Conservation (phyloP, 1,140 invertebrate genomes). For the Saccostrea echinata region DNA sequence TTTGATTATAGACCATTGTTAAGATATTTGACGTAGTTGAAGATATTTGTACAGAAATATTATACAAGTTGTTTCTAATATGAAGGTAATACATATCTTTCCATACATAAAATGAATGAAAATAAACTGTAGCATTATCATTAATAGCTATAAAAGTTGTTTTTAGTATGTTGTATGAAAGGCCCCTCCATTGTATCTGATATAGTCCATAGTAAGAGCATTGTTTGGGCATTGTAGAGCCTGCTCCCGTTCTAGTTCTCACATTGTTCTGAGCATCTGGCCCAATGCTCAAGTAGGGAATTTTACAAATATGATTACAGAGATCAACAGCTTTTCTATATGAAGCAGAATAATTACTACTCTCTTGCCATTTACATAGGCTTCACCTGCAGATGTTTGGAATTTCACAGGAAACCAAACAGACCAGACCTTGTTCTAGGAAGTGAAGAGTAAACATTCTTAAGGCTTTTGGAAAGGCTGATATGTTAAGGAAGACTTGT, state of each 20-base stretch:
- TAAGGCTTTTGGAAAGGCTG: neutral
- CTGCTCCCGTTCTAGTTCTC: neutral
- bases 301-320: slow-evolving; percentile 33
- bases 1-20: neutral
- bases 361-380: neutral
- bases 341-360: slow-evolving; percentile 34
- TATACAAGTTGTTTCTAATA: too few relatives aligned
- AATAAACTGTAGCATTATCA: neutral
- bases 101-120: too few relatives aligned
- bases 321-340: slow-evolving; percentile 3
- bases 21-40: too few relatives aligned
- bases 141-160: neutral
- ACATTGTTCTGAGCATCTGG: slow-evolving; percentile 21
- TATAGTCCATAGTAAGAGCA: neutral
- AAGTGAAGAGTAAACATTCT: neutral
- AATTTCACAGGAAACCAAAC: slow-evolving; percentile 12
- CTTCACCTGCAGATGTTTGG: slow-evolving; percentile 36
- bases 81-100: too few relatives aligned
- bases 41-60: too few relatives aligned
- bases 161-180: neutral
- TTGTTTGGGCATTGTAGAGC: neutral
- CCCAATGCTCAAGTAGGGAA: slow-evolving; percentile 4
- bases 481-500: slow-evolving; percentile 3
- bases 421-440: neutral
- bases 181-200: neutral